Percentiles rank a stretch among this genome's conserved stretches.
phyloP scores from a whole-genome alignment of 2,888 invertebrate species.

The Acanthosepion esculentum region DNA sequence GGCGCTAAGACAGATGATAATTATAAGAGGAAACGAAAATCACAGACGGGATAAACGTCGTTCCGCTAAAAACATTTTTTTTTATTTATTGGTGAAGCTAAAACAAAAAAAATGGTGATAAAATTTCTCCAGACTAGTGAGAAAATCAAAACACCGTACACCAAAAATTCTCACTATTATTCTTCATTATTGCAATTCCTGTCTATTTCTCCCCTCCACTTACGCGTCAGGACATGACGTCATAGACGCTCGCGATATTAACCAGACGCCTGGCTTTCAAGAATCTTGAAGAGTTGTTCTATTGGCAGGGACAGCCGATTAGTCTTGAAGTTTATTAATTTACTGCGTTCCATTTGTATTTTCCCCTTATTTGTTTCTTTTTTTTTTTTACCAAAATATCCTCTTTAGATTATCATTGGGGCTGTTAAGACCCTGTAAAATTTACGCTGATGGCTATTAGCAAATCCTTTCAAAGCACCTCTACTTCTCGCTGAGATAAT shows the following conservation, averaged over 20 bases:
- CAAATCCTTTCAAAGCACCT: not conserved
- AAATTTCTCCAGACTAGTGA: not conserved
- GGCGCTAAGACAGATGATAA: too few relatives aligned
- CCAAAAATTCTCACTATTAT: not conserved
- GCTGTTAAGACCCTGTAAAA: not conserved
- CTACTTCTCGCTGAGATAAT: not conserved
- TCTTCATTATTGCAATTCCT: not conserved
- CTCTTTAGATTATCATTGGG: not conserved
- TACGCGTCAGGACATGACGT: not conserved
- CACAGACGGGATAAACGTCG: too few relatives aligned
- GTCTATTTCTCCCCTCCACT: not conserved
- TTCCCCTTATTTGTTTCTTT: not conserved
- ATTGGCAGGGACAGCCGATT: not conserved
- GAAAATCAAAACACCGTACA: not conserved
- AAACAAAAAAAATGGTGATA: too few relatives aligned
- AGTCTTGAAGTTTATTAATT: not conserved
- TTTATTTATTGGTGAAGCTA: too few relatives aligned
- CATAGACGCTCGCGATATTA: not conserved
- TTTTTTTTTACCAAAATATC: not conserved
- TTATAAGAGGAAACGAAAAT: too few relatives aligned
- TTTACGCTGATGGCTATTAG: not conserved
- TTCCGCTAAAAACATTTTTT: too few relatives aligned
- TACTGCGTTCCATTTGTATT: not conserved
- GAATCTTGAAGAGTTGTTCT: not conserved
- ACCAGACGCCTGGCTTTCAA: not conserved